phyloP scores from a whole-genome alignment of 1,140 invertebrate genomes.

The Drosophila oshimai region DNA sequence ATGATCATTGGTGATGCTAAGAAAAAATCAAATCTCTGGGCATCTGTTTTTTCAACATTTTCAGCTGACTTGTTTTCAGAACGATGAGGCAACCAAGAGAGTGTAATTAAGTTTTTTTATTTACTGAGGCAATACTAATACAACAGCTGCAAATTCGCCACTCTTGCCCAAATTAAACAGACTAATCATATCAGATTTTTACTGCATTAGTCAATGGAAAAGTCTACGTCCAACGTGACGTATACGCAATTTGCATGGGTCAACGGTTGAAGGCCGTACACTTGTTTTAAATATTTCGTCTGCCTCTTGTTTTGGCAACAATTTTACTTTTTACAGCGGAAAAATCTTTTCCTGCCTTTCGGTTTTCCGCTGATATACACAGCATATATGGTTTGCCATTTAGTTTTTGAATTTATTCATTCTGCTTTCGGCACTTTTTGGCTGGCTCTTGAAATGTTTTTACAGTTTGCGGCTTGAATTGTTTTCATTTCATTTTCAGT shows the following conservation, averaged over 20 bases:
- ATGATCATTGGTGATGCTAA: constrained; percentile 23
- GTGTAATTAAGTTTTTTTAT: constrained; percentile 73
- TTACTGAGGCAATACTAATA: constrained; percentile 52
- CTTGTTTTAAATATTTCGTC: constrained; percentile 12
- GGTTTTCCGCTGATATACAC: constrained; percentile 23
- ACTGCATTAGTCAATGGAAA: constrained; percentile 56
- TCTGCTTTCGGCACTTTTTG: constrained; percentile 42
- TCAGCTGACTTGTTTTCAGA: constrained; percentile 21
- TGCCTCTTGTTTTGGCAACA: constrained; percentile 43
- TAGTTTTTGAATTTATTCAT: constrained; percentile 59
- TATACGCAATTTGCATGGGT: constrained; percentile 32
- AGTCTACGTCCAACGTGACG: constrained; percentile 14
- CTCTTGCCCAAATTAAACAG: constrained; percentile 42
- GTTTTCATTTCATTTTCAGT: constrained; percentile 42
- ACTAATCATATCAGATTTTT: constrained; percentile 49
- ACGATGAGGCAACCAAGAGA: constrained; percentile 39
- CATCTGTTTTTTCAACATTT: constrained; percentile 48
- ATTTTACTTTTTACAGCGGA: constrained; percentile 68
- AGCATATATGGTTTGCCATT: constrained; percentile 56
- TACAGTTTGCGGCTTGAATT: constrained; percentile 51
- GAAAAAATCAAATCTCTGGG: constrained; percentile 31
- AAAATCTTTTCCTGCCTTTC: constrained; percentile 59
- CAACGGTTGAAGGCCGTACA: not conserved
- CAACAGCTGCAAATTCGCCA: constrained; percentile 11
- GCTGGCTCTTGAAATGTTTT: constrained; percentile 48